Percentiles rank a stretch among this genome's conserved stretches.
Conservation (phyloP, 2,888 invertebrate species). For the Troides aeacus region DNA sequence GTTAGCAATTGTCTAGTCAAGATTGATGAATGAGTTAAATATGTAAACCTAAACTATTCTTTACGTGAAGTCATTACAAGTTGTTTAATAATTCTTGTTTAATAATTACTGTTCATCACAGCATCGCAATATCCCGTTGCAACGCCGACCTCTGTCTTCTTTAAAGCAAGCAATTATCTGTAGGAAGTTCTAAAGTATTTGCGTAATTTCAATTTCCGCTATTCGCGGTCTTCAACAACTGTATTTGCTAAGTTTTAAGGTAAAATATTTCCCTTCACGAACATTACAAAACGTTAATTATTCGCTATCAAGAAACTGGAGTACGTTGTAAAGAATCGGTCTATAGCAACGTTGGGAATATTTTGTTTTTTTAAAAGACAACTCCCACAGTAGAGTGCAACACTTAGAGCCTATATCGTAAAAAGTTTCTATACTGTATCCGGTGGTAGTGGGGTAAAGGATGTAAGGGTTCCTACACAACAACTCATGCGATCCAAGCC, state of each 20-base stretch:
- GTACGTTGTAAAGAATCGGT: neutral
- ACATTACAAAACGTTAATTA: too few species aligned
- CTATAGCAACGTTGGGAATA: neutral
- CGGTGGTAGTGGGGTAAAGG: too few species aligned
- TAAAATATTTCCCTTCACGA: neutral
- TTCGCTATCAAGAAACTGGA: too few species aligned
- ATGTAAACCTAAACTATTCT: neutral
- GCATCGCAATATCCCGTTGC: constrained; percentile 4
- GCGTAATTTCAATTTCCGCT: constrained; percentile 14
- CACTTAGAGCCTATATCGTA: too few species aligned
- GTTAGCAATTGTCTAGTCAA: too few species aligned
- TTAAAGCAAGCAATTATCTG: constrained; percentile 21
- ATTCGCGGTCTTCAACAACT: constrained; percentile 11
- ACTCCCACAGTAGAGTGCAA: too few species aligned
- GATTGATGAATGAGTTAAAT: too few species aligned
- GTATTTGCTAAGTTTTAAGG: neutral
- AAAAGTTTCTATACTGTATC: too few species aligned
- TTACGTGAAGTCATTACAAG: neutral
- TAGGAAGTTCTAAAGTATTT: constrained; percentile 18
- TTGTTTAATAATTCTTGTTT: neutral
- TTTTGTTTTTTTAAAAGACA: neutral
- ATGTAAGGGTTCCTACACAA: too few species aligned
- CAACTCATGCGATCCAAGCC: too few species aligned
- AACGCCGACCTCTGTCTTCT: constrained; percentile 13
- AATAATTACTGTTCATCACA: neutral